Base-by-base conservation (phyloP, 2,797 vertebrate species). In the Chloroceryle inda region DNA sequence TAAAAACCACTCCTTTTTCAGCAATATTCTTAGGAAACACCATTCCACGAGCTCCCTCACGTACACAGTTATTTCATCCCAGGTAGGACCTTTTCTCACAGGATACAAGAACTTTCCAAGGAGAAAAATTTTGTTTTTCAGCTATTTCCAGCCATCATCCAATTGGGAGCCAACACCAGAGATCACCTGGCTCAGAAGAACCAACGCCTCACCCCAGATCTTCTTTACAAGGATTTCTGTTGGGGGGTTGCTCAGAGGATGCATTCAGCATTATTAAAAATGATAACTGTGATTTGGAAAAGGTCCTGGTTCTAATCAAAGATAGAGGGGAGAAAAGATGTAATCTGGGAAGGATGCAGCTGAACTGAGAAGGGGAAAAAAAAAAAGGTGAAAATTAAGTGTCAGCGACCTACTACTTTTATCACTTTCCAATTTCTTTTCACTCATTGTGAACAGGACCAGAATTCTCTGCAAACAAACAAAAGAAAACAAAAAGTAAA, bases 251-350 rank as follows among this genome's bases (percentile, higher is more conserved):
- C 73, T 88, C 59, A 37, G 89, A 83, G 62, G 80, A 86, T 82
- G 42, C 16, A 31, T 21, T 90, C 56, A 29, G 26, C 26, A 40
- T 91, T n/a, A 94, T 84, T 94, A 82, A 59, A 86, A 40, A 23
- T 1, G 1, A 85, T 37, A 87, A 90, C 92, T 73, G 31, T 1
- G 42, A 81, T 93, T 81, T 86, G 76, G 71, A 38, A 83, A 62
- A 86, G 58, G 35, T 69, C 59, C 90, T 89, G 94, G 38, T 94
- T 92, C 83, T 50, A 73, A 87, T 88, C 92, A 96, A 14, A 78
- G 89, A 58, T n/a, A 61, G 68, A 59, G 58, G 62, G 42, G 19
- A 16, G 55, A 88, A 72, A 76, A n/a, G 75, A 88, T 27, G 66
- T 11, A 18, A 73, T 68, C 47, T 47, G 71, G 80, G 76, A 92